These are phyloP conservation scores for Chamaetylas fuelleborni DNA, from an alignment of 2,113 vertebrate genomes.

Conservation along the genomic window DNA sequence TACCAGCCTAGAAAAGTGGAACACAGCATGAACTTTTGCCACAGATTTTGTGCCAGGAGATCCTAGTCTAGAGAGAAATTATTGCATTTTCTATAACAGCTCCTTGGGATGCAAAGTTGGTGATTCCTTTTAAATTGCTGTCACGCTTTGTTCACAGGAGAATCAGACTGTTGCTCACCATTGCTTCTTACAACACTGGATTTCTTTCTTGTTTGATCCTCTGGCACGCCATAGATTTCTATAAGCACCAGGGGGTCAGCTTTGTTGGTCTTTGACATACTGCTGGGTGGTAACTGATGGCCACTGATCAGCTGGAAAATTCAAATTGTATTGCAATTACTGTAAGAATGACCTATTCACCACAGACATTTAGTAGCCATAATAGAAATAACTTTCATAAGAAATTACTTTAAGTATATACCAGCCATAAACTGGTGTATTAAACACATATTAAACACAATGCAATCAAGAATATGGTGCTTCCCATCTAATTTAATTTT, in stretches of 20 bases:
- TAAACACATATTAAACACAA: background rate
- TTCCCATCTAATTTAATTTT: background rate
- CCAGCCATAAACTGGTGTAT: background rate
- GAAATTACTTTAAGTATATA: background rate
- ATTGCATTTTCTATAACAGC: background rate
- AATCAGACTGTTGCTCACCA: conserved; percentile 70
- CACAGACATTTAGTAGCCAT: background rate
- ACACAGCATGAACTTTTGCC: background rate
- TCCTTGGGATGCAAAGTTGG: background rate
- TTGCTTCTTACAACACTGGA: conserved; percentile 81
- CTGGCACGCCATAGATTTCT: conserved; percentile 80
- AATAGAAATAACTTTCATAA: background rate
- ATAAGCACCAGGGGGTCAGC: conserved; percentile 77
- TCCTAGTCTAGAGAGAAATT: background rate
- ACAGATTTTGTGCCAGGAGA: background rate
- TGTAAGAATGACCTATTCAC: background rate
- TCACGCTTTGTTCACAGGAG: background rate
- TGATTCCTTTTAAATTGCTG: background rate
- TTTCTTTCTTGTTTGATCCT: conserved; percentile 71
- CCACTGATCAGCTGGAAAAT: conserved; percentile 85
- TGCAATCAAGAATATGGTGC: background rate
- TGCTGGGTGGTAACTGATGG: conserved; percentile 74
- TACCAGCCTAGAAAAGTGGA: background rate
- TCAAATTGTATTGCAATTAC: background rate
- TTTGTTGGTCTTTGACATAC: conserved; percentile 63